Percentiles rank a stretch among this genome's conserved stretches.
These are phyloP conservation scores for Strix uralensis DNA, from an alignment of 2,113 vertebrate species.

Conservation along the genomic window DNA sequence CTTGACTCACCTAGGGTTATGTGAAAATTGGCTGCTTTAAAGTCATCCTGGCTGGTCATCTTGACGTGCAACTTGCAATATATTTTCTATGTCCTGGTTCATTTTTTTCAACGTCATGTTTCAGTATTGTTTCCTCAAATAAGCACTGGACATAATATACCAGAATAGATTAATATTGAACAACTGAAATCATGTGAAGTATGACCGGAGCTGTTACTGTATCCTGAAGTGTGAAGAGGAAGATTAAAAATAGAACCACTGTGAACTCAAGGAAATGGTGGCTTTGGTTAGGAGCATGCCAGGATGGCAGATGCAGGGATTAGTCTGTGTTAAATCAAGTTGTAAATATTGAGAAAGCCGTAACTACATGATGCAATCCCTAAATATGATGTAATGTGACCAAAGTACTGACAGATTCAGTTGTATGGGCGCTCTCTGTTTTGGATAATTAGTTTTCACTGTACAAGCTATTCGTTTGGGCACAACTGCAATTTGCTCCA, in stretches of 20 bases:
- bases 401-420: not conserved
- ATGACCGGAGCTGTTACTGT: not conserved
- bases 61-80: not conserved
- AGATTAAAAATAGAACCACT: not conserved
- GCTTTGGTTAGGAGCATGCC: not conserved
- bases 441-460: not conserved
- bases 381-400: not conserved
- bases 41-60: not conserved
- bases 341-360: not conserved
- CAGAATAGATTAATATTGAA: not conserved
- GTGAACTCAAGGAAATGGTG: not conserved
- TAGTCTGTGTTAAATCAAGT: not conserved
- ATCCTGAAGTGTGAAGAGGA: not conserved
- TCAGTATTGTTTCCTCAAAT: not conserved
- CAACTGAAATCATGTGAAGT: not conserved
- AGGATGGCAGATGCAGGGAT: not conserved
- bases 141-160: fast-evolving
- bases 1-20: not conserved
- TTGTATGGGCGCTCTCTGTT: not conserved
- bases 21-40: not conserved
- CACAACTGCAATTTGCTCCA: not conserved
- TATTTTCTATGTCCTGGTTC: not conserved
- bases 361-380: not conserved
- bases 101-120: not conserved
- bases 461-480: not conserved